Base-by-base conservation (phyloP, 2,797 vertebrate species). In the Poecilia gillii region DNA sequence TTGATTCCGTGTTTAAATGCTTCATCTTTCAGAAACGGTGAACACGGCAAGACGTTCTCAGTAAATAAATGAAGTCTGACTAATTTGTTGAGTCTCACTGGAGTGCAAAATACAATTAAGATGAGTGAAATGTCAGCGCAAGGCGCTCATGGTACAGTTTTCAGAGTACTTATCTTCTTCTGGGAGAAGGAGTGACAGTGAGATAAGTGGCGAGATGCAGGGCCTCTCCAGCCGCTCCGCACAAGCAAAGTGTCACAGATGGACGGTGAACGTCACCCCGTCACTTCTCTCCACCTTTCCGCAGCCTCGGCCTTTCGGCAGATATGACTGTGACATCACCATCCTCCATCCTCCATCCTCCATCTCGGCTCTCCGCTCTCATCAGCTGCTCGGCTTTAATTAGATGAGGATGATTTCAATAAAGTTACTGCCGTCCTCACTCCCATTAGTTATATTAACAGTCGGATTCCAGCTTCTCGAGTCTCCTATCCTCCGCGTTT, bases 381-480 rank as follows among this genome's bases (percentile, higher is more conserved):
- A 90, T 94, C 93, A 90, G 89, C 86, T 88, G 82, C 90, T 88
- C 71, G 59, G 13, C 86, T 88, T 86, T 94, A 92, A 95, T 94
- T 93, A 93, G 90, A 93, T 94, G 90, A 93, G 91, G 89, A 88
- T 87, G 88, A 92, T 92, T 93, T 94, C 92, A 93, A 94, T 94
- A 93, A 94, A 93, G 90, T 91, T 91, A 91, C 87, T 80, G 85
- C 90, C 83, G 77, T 91, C 90, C 90, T 91, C 90, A 92, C 93
- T 93, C 93, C 93, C 93, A 94, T 95, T 95, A 94, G 90, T 92
- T 92, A 89, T 93, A 95, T 95, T 94, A 94, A 93, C 94, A 91
- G 90, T 91, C 81, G 2, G 87, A 90, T 92, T 91, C 82, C 89
- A 89, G 87, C 77, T 70, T 88, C 90, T 8, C 78, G 55, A 89